Evolutionary conservation across 1,140 invertebrate species (phyloP).

Genomic region (Platyura marginata): DNA sequence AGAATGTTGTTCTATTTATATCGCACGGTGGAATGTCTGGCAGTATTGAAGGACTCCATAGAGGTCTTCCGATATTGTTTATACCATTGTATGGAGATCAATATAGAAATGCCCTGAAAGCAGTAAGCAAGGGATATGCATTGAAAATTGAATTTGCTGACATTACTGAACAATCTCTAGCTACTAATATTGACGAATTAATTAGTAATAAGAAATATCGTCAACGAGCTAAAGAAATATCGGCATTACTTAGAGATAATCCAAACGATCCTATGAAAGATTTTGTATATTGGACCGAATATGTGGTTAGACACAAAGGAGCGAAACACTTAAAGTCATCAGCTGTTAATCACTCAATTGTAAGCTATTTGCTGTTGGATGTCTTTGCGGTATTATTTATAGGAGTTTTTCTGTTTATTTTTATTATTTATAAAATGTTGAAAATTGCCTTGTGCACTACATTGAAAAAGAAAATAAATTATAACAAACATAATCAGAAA

Average conservation of each 20-base stretch:
- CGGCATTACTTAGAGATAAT: conserved; percentile 26
- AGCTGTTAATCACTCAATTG: conserved; percentile 23
- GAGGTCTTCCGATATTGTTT: conserved; percentile 42
- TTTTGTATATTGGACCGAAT: conserved; percentile 38
- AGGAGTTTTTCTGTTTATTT: neutral
- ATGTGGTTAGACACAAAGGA: conserved; percentile 30
- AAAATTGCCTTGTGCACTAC: too few species aligned
- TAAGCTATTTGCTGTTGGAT: conserved; percentile 30
- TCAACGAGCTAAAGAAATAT: conserved; percentile 17
- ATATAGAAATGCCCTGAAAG: conserved; percentile 20
- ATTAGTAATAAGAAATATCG: conserved; percentile 19
- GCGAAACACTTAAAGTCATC: conserved; percentile 25
- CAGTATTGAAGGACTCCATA: conserved; percentile 41
- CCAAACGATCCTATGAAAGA: conserved; percentile 29
- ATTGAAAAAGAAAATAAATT: too few species aligned
- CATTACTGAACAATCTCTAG: conserved; percentile 14
- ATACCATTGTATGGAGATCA: conserved; percentile 45
- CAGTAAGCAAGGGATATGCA: conserved; percentile 19
- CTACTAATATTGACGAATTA: conserved; percentile 13
- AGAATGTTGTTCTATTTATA: conserved; percentile 36
- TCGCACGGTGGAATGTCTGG: conserved; percentile 47
- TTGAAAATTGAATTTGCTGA: conserved; percentile 15
- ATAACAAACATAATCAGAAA: too few species aligned
- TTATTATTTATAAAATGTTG: neutral
- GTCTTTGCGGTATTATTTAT: conserved; percentile 10